These are phyloP conservation scores for Dorcus hopei DNA, from an alignment of 2,888 invertebrate genomes.

Conservation along the genomic window DNA sequence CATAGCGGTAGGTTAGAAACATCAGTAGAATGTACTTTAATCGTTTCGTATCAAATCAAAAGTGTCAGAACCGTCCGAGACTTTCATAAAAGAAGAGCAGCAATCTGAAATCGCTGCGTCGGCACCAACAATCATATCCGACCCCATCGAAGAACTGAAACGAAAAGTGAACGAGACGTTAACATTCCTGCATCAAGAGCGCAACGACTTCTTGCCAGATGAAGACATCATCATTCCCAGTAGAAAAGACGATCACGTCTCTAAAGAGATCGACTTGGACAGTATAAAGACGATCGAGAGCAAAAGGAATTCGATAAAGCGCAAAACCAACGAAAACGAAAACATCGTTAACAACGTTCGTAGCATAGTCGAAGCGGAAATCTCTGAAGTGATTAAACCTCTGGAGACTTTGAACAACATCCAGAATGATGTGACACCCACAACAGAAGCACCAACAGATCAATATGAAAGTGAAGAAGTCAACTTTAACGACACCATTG, in stretches of 20 bases:
- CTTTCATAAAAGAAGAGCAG: constrained; percentile 10
- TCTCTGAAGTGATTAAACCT: constrained; percentile 13
- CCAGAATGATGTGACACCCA: too few species aligned
- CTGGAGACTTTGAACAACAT: constrained; percentile 7
- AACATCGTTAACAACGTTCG: constrained; percentile 14
- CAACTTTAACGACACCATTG: too few species aligned
- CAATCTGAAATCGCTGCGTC: constrained; percentile 30
- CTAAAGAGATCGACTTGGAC: constrained; percentile 42
- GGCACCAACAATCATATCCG: constrained; percentile 29
- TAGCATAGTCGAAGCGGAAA: constrained; percentile 13
- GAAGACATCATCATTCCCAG: constrained; percentile 47
- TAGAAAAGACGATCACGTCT: constrained; percentile 46
- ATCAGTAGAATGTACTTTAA: too few species aligned
- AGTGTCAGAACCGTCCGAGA: constrained; percentile 7
- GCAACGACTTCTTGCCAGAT: constrained; percentile 47
- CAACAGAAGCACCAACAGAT: too few species aligned
- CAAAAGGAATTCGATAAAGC: constrained; percentile 13
- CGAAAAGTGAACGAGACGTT: constrained; percentile 46
- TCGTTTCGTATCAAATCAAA: constrained; percentile 3
- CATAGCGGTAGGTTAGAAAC: constrained; percentile 11
- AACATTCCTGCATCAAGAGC: constrained; percentile 47
- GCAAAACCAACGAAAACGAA: constrained; percentile 17
- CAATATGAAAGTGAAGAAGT: too few species aligned
- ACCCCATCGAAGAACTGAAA: constrained; percentile 38
- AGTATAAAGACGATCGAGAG: constrained; percentile 31